These are phyloP conservation scores for Vulpes ferrilata DNA, from an alignment of 2,113 vertebrate species.

Conservation along the genomic window DNA sequence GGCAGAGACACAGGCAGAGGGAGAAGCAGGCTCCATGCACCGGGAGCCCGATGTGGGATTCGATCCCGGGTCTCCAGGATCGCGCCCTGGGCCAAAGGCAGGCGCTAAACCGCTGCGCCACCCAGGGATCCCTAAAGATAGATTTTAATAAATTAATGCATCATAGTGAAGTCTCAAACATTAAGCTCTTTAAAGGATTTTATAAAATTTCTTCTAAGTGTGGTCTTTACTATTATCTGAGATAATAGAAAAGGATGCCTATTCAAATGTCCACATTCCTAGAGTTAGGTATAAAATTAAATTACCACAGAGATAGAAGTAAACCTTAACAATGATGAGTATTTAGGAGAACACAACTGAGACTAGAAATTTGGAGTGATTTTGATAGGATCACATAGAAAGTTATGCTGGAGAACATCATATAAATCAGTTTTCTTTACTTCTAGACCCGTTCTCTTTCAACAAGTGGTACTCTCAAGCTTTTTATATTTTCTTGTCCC, in stretches of 20 bases:
- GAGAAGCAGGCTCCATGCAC: too few relatives aligned
- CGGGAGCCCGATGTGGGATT: too few relatives aligned
- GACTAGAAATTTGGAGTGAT: not conserved
- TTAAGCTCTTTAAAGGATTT: not conserved
- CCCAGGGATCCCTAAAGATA: not conserved
- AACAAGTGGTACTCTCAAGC: not conserved
- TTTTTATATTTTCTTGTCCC: not conserved
- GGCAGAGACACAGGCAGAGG: too few relatives aligned
- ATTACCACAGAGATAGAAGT: not conserved
- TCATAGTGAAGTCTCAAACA: not conserved
- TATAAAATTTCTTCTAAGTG: not conserved
- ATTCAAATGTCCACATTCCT: not conserved
- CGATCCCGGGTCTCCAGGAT: too few relatives aligned
- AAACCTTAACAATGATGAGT: not conserved
- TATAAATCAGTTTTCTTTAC: not conserved
- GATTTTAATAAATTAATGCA: not conserved
- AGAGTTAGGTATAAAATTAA: not conserved
- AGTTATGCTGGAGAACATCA: not conserved
- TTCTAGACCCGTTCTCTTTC: not conserved
- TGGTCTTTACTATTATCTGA: not conserved
- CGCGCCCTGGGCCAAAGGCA: too few relatives aligned
- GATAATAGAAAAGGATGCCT: not conserved
- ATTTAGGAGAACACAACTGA: not conserved
- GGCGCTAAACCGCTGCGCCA: too few relatives aligned
- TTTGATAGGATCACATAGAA: not conserved